Base-by-base conservation (phyloP, 2,113 vertebrate species). In the Aegotheles bennettii region DNA sequence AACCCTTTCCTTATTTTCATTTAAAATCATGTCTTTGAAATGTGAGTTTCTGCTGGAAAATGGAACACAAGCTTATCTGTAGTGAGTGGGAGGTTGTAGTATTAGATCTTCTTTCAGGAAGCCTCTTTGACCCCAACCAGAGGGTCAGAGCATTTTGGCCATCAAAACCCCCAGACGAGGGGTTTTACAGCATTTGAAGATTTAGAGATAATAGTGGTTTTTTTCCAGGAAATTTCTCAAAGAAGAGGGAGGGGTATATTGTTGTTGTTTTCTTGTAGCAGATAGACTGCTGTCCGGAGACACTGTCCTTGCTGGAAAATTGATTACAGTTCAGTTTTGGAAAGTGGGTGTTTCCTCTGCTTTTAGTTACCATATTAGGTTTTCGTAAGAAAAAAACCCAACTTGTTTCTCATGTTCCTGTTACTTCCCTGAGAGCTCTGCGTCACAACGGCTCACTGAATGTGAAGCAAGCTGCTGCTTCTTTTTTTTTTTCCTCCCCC, bases 41-140 rank as follows among this genome's bases (percentile, higher is more conserved):
- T 3, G 7, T 21, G 29, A 63, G 64, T 36, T 65, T 91, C 77
- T 97, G n/a, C 17, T 48, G 25, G 38, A 94, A 81, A 29, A 69
- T 3, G 16, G 36, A 75, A 80, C 14, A 61, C 35, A 54, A 91
- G 23, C 36, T 85, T 92, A 65, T 80, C 87, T 56, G 3, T 48
- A 64, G 47, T 51, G 67, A 92, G 77, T 57, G 65, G 57, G 82
- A 92, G 29, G 51, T 21, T 91, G 38, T 23, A 83, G 26, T 19
- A 21, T 13, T 59, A 71, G 77, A 26, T 73, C 60, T 91, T 94
- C 94, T 96, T 92, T 89, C 60, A 56, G 61, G 61, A 92, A 95
- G 89, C 5, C 57, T 94, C 84, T 87, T n/a, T 67, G 75, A 86
- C 59, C 68, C 45, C 76, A 68, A 28, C 38, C 13, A 90, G 90